These are phyloP conservation scores for Martes martes DNA, from an alignment of 2,113 vertebrate species.

Conservation along the genomic window DNA sequence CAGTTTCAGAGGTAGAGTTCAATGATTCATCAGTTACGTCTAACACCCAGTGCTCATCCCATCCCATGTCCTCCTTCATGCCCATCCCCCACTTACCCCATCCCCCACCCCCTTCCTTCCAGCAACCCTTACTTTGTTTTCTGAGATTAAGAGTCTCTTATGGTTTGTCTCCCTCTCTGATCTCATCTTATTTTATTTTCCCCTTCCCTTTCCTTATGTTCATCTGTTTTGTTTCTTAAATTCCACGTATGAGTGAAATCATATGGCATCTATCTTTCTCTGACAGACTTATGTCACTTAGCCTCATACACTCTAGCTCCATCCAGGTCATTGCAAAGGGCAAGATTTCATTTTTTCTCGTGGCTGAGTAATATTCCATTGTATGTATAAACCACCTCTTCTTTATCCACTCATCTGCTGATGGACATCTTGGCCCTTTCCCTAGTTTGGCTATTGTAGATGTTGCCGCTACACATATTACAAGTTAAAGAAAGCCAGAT, in stretches of 20 bases:
- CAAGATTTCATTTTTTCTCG: background rate
- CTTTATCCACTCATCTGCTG: background rate
- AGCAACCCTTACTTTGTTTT: background rate
- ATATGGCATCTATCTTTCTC: background rate
- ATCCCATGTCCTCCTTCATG: background rate
- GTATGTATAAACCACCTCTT: background rate
- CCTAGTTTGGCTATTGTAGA: background rate
- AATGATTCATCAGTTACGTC: background rate
- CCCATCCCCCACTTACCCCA: background rate
- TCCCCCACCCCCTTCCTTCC: too few relatives aligned
- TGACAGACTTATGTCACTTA: background rate
- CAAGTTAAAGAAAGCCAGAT: background rate
- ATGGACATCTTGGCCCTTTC: background rate
- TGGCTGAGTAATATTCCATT: background rate
- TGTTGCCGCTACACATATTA: rapidly evolving
- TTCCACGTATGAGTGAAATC: background rate
- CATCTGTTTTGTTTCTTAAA: background rate
- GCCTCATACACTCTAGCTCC: background rate
- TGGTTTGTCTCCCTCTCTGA: background rate
- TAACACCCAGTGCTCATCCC: background rate
- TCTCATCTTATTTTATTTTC: background rate
- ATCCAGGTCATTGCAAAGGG: background rate
- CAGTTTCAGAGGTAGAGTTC: background rate
- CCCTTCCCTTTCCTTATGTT: background rate
- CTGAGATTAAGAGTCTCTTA: background rate